These are phyloP conservation scores for Noctua janthina DNA, from an alignment of 2,888 invertebrate species.

Conservation along the genomic window DNA sequence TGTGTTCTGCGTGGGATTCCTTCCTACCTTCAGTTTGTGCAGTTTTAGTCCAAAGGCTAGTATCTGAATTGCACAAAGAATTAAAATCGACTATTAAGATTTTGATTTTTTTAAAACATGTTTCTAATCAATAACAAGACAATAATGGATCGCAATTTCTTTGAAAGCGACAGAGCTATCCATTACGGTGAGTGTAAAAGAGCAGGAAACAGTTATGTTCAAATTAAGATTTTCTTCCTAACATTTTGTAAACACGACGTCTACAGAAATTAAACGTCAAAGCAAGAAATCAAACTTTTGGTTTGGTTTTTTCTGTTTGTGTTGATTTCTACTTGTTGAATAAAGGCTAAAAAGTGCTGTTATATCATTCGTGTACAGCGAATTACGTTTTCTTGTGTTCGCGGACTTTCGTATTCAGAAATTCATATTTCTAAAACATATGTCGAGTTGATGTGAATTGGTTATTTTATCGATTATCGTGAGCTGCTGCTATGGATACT, in stretches of 20 bases:
- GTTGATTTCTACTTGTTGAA: constrained; percentile 46
- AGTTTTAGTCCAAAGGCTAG: not conserved
- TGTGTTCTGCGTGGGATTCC: not conserved
- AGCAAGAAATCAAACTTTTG: constrained; percentile 56
- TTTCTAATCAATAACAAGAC: too few species aligned
- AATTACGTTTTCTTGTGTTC: constrained; percentile 27
- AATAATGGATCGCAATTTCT: too few species aligned
- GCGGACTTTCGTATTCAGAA: constrained; percentile 36
- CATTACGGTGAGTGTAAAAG: not conserved
- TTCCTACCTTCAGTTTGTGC: not conserved
- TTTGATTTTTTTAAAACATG: too few species aligned
- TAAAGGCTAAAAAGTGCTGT: constrained; percentile 22
- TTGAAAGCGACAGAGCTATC: not conserved
- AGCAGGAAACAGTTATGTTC: constrained; percentile 27
- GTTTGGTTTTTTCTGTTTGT: constrained; percentile 57
- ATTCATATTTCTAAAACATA: constrained; percentile 59
- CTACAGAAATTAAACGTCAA: constrained; percentile 53
- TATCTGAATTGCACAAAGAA: not conserved
- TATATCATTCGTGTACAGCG: constrained; percentile 14
- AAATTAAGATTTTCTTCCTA: not conserved
- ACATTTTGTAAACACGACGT: constrained; percentile 2
- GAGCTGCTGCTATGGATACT: constrained; percentile 82
- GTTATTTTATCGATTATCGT: constrained; percentile 81
- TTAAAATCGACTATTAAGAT: not conserved
- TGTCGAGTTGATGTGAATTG: constrained; percentile 73